Evolutionary conservation across 2,113 vertebrate species (phyloP), one percentile per base, ranked within the genome.

Genomic region (Pelecanoides urinatrix): DNA sequence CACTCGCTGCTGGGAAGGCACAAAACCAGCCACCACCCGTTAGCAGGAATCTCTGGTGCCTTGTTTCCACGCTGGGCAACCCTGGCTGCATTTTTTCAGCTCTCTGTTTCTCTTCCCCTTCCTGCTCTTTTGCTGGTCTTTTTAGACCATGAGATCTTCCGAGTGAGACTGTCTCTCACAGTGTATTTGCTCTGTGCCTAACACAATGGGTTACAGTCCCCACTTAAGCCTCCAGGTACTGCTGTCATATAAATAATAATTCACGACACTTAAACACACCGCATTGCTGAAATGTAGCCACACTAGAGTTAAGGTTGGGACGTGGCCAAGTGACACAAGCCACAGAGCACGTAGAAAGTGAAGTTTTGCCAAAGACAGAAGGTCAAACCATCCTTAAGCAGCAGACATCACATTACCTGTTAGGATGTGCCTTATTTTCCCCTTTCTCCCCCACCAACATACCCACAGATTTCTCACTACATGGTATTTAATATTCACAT

Each of bases 291-390:
- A 89, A 89, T 34, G 58, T 8, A 72, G 65, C 80, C 56, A 32
- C 15, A 1, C 38, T 29, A 18, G 66, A 80, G 65, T 59, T 90
- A 55, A 70, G 45, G 18, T 4, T 95, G 92, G 66, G 84, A 68
- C 1, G 6, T 19, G 23, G 76, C 86, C 92, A 78, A 81, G 89
- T 25, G 77, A 79, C 76, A 94, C 77, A 91, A 85, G 80, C 56
- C 83, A 79, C 91, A 85, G 92, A 82, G 92, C 80, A 91, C 0
- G 1, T 70, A 82, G 29, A 56, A 95, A 78, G 34, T 10, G 21
- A 84, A 36, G 58, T 73, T 92, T 58, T 83, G 94, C 78, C 77
- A 79, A 42, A 78, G 80, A 63, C 45, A 62, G 82, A 78, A 87
- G 29, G 36, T 56, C 76, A 87, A 44, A 56, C 38, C 32, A 12